Conservation (phyloP, 2,888 invertebrate species). For the Nycteola revayana region DNA sequence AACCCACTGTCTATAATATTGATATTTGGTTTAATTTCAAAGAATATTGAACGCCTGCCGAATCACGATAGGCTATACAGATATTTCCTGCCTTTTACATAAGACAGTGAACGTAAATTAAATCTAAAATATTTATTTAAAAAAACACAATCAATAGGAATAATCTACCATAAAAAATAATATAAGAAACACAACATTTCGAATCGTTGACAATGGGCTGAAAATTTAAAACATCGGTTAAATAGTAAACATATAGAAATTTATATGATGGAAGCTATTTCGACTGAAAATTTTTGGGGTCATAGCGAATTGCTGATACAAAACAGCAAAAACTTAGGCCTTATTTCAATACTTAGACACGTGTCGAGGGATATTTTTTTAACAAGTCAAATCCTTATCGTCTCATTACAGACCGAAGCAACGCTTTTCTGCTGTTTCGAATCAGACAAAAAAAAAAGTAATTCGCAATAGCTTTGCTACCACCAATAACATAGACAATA, state of each 20-base stretch:
- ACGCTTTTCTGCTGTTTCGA: conserved; percentile 23
- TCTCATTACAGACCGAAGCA: background rate
- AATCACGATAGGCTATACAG: too few relatives aligned
- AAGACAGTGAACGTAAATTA: background rate
- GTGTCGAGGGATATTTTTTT: too few relatives aligned
- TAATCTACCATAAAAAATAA: conserved; percentile 8
- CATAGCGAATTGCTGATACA: conserved; percentile 28
- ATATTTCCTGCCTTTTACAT: too few relatives aligned
- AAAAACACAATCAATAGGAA: conserved; percentile 15
- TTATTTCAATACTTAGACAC: too few relatives aligned
- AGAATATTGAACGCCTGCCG: too few relatives aligned
- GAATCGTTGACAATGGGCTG: conserved; percentile 28
- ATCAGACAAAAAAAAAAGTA: conserved; percentile 16
- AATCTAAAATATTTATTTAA: conserved; percentile 10
- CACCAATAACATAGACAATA: conserved; percentile 30
- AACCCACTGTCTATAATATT: conserved; percentile 59
- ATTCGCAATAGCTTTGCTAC: conserved; percentile 34
- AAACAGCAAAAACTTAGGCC: conserved; percentile 13
- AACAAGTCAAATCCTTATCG: too few relatives aligned
- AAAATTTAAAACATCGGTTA: conserved; percentile 24
- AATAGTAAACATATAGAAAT: conserved; percentile 18
- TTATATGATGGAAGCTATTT: conserved; percentile 28
- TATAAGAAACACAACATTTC: conserved; percentile 11
- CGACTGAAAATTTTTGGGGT: conserved; percentile 27
- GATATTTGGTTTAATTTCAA: conserved; percentile 46